Evolutionary conservation across 2,888 invertebrate species (phyloP).

Genomic region (Tromatobia lineatoria): DNA sequence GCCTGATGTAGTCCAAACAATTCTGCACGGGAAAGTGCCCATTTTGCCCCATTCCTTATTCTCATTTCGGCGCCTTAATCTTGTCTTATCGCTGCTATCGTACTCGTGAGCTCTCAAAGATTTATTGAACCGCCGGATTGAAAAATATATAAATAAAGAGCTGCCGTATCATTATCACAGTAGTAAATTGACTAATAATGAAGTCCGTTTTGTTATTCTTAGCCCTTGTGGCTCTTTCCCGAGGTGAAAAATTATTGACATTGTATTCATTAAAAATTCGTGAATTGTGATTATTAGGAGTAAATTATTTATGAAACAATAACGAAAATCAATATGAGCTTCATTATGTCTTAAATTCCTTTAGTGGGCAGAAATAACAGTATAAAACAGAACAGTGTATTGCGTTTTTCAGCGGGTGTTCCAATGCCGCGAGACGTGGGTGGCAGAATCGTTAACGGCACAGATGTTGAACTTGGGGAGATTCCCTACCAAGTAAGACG

Average conservation of each 20-base stretch:
- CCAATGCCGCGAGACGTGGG: slow-evolving; percentile 35
- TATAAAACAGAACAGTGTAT: not conserved
- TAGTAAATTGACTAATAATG: slow-evolving; percentile 50
- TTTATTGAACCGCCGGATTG: slow-evolving; percentile 1
- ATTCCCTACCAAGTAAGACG: slow-evolving; percentile 78
- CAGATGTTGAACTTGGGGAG: slow-evolving; percentile 74
- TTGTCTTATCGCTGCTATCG: not conserved
- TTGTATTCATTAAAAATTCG: not conserved
- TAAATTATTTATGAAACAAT: not conserved
- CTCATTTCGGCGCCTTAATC: too few relatives aligned
- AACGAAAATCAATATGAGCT: not conserved
- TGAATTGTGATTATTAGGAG: not conserved
- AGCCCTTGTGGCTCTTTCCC: not conserved
- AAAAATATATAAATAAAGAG: slow-evolving; percentile 43
- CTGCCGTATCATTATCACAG: not conserved
- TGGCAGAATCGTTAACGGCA: slow-evolving; percentile 71
- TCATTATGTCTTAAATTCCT: not conserved
- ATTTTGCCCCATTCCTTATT: not conserved
- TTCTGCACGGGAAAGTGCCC: too few relatives aligned
- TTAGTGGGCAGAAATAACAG: not conserved
- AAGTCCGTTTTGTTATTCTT: not conserved
- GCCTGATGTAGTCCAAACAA: too few relatives aligned
- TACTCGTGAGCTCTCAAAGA: not conserved
- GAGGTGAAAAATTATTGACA: not conserved
- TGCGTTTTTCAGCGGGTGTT: slow-evolving; percentile 49